A percentile compares a stretch with the other conserved stretches of the same genome.
phyloP scores from a whole-genome alignment of 2,113 vertebrate genomes.

The Pithys albifrons region DNA sequence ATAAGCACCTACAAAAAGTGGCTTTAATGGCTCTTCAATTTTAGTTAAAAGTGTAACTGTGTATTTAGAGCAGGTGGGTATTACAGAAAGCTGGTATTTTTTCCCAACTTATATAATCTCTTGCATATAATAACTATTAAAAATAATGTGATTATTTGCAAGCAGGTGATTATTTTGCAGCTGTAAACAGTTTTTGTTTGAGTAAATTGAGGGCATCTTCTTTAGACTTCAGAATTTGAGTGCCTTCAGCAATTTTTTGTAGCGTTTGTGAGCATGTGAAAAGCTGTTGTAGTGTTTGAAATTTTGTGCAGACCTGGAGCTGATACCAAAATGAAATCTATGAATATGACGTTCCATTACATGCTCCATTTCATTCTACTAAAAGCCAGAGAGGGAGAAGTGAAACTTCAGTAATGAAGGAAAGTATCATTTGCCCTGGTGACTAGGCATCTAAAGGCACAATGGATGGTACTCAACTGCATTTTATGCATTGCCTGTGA shows the following conservation, averaged over 20 bases:
- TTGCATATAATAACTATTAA: background rate
- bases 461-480: background rate
- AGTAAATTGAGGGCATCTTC: conserved; percentile 6
- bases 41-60: conserved; percentile 20
- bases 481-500: background rate
- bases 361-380: conserved; percentile 43
- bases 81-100: conserved; percentile 10
- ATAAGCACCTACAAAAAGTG: conserved; percentile 19
- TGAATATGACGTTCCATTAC: conserved; percentile 4
- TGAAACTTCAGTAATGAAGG: background rate
- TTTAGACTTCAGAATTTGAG: background rate
- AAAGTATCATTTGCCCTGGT: background rate
- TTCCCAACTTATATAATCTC: background rate
- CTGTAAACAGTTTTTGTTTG: background rate
- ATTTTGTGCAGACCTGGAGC: conserved; percentile 26
- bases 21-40: conserved; percentile 23
- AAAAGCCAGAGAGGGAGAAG: background rate
- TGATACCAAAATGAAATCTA: background rate
- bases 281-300: background rate
- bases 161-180: conserved; percentile 35
- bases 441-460: background rate
- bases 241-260: conserved; percentile 24
- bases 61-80: conserved; percentile 37
- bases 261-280: background rate
- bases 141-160: conserved; percentile 19